phyloP scores from a whole-genome alignment of 2,113 vertebrate species.

The Suncus etruscus region DNA sequence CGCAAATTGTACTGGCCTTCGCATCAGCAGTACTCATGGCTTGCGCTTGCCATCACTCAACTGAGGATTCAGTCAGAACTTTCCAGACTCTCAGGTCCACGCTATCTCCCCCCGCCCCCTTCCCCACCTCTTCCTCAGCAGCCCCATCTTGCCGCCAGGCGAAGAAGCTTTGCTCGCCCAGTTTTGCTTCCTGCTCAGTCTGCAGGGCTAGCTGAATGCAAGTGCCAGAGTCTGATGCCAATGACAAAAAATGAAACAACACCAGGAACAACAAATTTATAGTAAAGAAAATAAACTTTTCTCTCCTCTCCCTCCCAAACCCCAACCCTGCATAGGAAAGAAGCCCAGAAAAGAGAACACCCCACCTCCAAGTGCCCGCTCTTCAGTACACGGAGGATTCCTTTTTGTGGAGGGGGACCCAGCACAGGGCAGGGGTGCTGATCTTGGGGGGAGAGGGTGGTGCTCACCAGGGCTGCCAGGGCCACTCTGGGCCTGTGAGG shows the following conservation, averaged over 20 bases:
- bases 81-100: slow-evolving; percentile 65
- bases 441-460: background rate
- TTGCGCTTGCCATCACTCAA: slow-evolving; percentile 84
- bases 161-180: slow-evolving; percentile 84
- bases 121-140: slow-evolving; percentile 35
- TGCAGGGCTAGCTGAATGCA: slow-evolving; percentile 84
- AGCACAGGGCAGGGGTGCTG: slow-evolving; percentile 26
- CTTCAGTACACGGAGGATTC: slow-evolving; percentile 77
- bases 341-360: slow-evolving; percentile 72
- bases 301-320: slow-evolving; percentile 81
- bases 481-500: background rate
- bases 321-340: slow-evolving; percentile 71
- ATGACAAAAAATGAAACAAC: slow-evolving; percentile 85
- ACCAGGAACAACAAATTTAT: slow-evolving; percentile 85
- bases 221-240: slow-evolving; percentile 86
- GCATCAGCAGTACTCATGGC: slow-evolving; percentile 87
- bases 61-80: slow-evolving; percentile 84
- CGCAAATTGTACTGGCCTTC: slow-evolving; percentile 86
- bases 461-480: slow-evolving; percentile 20
- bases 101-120: slow-evolving; percentile 31
- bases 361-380: slow-evolving; percentile 86
- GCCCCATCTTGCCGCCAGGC: slow-evolving; percentile 55
- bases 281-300: slow-evolving; percentile 83
- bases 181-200: slow-evolving; percentile 77
- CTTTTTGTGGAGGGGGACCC: slow-evolving; percentile 37